phyloP scores from a whole-genome alignment of 2,113 vertebrate species.

The Elachura formosa region DNA sequence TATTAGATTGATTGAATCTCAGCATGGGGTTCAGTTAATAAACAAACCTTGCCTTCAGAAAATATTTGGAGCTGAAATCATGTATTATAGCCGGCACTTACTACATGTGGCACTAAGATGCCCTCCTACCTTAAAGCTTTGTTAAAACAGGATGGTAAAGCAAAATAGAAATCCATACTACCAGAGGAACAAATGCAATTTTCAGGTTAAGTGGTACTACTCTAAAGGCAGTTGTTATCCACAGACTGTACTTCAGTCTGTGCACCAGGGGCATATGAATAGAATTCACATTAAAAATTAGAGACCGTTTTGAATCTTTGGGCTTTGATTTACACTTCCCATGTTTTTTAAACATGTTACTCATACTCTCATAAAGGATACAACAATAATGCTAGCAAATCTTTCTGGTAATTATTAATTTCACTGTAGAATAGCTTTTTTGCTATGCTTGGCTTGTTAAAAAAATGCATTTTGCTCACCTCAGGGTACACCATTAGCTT shows the following conservation, averaged over 20 bases:
- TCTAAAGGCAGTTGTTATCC: slow-evolving; percentile 22
- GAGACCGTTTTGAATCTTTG: slow-evolving; percentile 51
- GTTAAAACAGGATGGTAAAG: slow-evolving; percentile 37
- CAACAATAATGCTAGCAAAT: slow-evolving; percentile 58
- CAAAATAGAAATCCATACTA: slow-evolving; percentile 50
- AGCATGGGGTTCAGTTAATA: slow-evolving; percentile 79
- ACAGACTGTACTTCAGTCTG: slow-evolving; percentile 43
- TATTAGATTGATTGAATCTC: slow-evolving; percentile 77
- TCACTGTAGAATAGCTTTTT: slow-evolving; percentile 60
- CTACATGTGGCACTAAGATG: slow-evolving; percentile 42
- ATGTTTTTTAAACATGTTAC: slow-evolving; percentile 59
- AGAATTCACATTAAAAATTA: slow-evolving; percentile 68
- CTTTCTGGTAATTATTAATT: slow-evolving; percentile 66
- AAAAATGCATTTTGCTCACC: slow-evolving; percentile 56
- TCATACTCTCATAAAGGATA: slow-evolving; percentile 53
- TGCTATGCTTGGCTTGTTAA: slow-evolving; percentile 57
- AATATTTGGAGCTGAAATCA: slow-evolving; percentile 67
- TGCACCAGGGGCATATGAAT: slow-evolving; percentile 20
- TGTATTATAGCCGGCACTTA: slow-evolving; percentile 58
- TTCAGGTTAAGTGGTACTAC: slow-evolving; percentile 41
- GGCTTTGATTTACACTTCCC: slow-evolving; percentile 61
- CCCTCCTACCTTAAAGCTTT: slow-evolving; percentile 42
- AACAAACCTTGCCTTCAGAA: slow-evolving; percentile 73
- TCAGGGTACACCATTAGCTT: slow-evolving; percentile 60
- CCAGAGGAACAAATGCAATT: slow-evolving; percentile 39